Percentiles rank a stretch among this genome's conserved stretches.
These are phyloP conservation scores for Oncorhynchus gorbuscha DNA, from an alignment of 2,113 vertebrate genomes.

Conservation along the genomic window DNA sequence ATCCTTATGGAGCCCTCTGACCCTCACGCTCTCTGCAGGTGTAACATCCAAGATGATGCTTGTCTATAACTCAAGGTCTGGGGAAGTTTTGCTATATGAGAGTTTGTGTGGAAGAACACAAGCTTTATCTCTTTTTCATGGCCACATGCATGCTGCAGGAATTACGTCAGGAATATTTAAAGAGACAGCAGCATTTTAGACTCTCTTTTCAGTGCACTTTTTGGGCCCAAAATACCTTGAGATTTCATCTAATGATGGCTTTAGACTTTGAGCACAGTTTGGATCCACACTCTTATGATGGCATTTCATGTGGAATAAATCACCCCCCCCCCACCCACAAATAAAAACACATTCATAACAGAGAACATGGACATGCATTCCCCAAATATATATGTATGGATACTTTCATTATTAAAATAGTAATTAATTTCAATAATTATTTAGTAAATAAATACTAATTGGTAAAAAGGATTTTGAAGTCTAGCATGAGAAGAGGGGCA, in stretches of 20 bases:
- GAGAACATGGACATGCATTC: background rate
- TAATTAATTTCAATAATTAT: background rate
- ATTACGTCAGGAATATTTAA: constrained; percentile 67
- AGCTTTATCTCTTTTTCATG: constrained; percentile 64
- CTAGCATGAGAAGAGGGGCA: background rate
- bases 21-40: constrained; percentile 52
- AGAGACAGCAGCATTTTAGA: constrained; percentile 55
- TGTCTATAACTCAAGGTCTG: constrained; percentile 64
- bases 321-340: background rate
- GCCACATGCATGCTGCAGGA: constrained; percentile 68
- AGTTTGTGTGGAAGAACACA: constrained; percentile 57
- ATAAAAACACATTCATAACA: background rate
- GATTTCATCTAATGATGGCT: background rate
- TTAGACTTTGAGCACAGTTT: constrained; percentile 6
- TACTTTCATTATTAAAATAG: background rate
- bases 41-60: constrained; percentile 63
- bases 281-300: background rate
- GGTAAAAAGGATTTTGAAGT: background rate
- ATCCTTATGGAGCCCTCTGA: constrained; percentile 39
- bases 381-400: background rate
- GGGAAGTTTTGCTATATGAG: constrained; percentile 31
- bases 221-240: background rate
- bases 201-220: constrained; percentile 16
- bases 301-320: background rate
- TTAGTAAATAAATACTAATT: background rate